Evolutionary conservation across 2,888 invertebrate genomes (phyloP).

Genomic region (Luffia ferchaultella): DNA sequence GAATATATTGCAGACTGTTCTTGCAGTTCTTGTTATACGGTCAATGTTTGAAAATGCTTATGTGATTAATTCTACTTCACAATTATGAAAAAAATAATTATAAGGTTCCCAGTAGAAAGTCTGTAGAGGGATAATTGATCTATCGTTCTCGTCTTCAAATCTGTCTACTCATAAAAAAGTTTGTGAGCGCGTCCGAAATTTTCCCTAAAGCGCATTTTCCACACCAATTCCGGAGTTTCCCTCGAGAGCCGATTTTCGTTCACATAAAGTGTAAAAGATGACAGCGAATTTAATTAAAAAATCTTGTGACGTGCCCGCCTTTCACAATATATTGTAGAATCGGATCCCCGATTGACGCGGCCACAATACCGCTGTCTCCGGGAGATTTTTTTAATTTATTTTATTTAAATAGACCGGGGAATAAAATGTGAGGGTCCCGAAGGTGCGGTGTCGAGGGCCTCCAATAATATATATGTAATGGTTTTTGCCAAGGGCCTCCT

Average conservation of each 20-base stretch:
- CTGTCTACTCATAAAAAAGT: too few species aligned
- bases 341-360: conserved; percentile 1
- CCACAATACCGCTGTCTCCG: conserved; percentile 6
- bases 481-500: not conserved
- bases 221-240: not conserved
- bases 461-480: not conserved
- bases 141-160: too few species aligned
- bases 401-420: conserved; percentile 5
- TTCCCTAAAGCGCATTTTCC: not conserved
- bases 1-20: too few species aligned
- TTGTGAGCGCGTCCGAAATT: too few species aligned
- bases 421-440: not conserved
- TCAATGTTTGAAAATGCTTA: too few species aligned
- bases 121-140: too few species aligned
- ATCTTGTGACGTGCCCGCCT: conserved; percentile 5
- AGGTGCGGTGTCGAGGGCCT: not conserved
- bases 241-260: not conserved
- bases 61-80: too few species aligned
- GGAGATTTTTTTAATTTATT: conserved; percentile 8
- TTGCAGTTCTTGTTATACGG: too few species aligned
- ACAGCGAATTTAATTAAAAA: conserved; percentile 65
- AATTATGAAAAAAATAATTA: too few species aligned
- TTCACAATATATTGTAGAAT: not conserved
- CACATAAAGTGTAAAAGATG: conserved; percentile 31
- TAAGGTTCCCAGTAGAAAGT: too few species aligned